Base-by-base conservation (phyloP, 2,113 vertebrate genomes). In the Oreochromis tanganicae region DNA sequence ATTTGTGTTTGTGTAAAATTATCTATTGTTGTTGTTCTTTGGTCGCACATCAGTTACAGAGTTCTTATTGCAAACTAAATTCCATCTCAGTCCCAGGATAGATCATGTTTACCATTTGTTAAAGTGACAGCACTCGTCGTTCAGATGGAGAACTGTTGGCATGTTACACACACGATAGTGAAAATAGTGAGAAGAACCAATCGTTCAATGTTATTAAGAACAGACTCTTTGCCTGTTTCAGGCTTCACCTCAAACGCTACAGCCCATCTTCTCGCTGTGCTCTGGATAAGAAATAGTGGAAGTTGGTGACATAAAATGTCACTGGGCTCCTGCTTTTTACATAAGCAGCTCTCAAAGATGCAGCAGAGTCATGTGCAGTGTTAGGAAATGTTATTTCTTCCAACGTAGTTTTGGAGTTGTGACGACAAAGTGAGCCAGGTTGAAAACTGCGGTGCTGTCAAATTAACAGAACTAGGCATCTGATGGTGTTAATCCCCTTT, bases 91-190 rank as follows among this genome's bases (percentile, higher is more conserved):
- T 27, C 38, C 66, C 2, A 1, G 5, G 38, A 71, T 9, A 1
- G 1, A 0, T 71, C 14, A 9, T 16, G 7, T 1, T 71, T 71
- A 0, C 36, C 66, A 16, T 0, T 9, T 21, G 38, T 1, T 43
- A 5, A 68, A 68, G 63, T 21, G 63, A 68, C 63, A 9, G 19
- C 63, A 41, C 34, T 68, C 11, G 4, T 12, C 5, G 3, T 0
- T 34, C 57, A 34, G 61, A 66, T n/a, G 61, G 61, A 66, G 61
- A 12, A 12, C 61, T 1, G n/a, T 36, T 66, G 61, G 4, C 17
- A n/a, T 7, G 59, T 63, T 1, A 19, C 59, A 12, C 56, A 57
- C 9, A 36, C 2, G 6, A 66, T 0, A 21, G n/a, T 68, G 36
- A 14, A 21, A 1, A n/a, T 36, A 4, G 7, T 71, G 63, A 41